Base-by-base conservation (phyloP, 2,797 vertebrate species). In the Rallus crepitans region DNA sequence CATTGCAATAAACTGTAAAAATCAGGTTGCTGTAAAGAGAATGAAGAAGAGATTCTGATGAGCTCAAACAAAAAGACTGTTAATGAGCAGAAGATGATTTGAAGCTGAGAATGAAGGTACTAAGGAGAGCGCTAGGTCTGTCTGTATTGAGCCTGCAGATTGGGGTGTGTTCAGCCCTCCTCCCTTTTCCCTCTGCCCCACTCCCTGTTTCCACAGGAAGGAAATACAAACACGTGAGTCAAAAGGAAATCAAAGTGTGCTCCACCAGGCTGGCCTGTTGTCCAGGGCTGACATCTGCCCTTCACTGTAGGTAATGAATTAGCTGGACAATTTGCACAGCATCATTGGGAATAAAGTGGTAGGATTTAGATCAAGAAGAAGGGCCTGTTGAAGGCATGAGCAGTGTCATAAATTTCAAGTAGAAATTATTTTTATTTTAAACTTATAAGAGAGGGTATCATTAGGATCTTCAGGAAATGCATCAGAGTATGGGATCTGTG, bases 151-250 rank as follows among this genome's bases (percentile, higher is more conserved):
- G 42, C 35, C 76, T 33, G n/a, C 8, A 15, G 71, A 31, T 4
- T 40, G 70, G 57, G 25, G 7, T 39, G 55, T 42, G 11, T 57
- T 16, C 47, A 65, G 75, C 59, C 75, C 69, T 91, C 53, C 48
- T 81, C 72, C 60, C 53, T 81, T 59, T 69, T 87, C 77, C 55
- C 47, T 65, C 70, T 84, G 70, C 15, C 55, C 66, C 40, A 17
- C 10, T 84, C 84, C 48, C 83, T 82, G 35, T 71, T 93, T 94
- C 75, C 81, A 80, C 66, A 48, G 84, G 64, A 89, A 87, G 60
- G 79, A 82, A 79, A 45, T 42, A 39, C 37, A 55, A 25, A 18
- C 14, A 1, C 11, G 7, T 39, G 69, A 91, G 21, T 59, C 55
- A 39, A 39, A 66, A 71, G 40, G 73, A 82, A 82, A 70, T 47